Evolutionary conservation across 2,797 vertebrate species (phyloP), one percentile per base, ranked within the genome.

Genomic region (Microctenopoma lineatum): DNA sequence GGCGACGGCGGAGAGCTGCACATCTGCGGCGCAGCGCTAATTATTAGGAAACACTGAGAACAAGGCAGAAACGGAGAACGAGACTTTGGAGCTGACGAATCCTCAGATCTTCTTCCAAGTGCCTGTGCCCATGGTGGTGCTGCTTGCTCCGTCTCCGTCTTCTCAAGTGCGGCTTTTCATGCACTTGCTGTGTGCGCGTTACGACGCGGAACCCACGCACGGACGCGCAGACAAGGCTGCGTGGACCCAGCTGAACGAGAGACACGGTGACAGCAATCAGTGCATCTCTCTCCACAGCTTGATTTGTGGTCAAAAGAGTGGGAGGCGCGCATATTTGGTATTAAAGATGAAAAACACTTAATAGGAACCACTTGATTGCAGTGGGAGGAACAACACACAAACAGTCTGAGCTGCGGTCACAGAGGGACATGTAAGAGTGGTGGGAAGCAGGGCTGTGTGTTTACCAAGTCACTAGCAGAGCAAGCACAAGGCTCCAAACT

Each of bases 31-130:
- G 67, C 94, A 94, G 93, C 62, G 55, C 89, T 93, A 93, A 94
- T 94, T 92, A 93, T 93, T 86, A 89, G 88, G 89, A 92, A 91
- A 89, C 86, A 91, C 84, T 75, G 78, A 71, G 86, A 87, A 80
- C 63, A 58, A 80, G 71, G 66, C 69, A 73, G 69, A 59, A 72
- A 50, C 64, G 78, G 78, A 79, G 77, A 81, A 75, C 21, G 80
- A 51, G 74, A 21, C 38, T 86, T 79, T 84, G 80, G 83, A 89
- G 87, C 84, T 11, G 79, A 86, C 69, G 34, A 63, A 51, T 65
- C 81, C 79, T 94, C 90, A 94, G 94, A 95, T 94, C 92, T 51
- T 89, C 89, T 90, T 95, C 94, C 94, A 95, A 92, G 81, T 36
- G 84, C 60, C 83, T 91, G 88, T 78, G 89, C 91, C 90, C 83